A percentile compares a stretch with the other conserved stretches of the same genome.
Conservation (phyloP, 2,797 vertebrate genomes). For the Poeciliopsis paucimaculata region DNA sequence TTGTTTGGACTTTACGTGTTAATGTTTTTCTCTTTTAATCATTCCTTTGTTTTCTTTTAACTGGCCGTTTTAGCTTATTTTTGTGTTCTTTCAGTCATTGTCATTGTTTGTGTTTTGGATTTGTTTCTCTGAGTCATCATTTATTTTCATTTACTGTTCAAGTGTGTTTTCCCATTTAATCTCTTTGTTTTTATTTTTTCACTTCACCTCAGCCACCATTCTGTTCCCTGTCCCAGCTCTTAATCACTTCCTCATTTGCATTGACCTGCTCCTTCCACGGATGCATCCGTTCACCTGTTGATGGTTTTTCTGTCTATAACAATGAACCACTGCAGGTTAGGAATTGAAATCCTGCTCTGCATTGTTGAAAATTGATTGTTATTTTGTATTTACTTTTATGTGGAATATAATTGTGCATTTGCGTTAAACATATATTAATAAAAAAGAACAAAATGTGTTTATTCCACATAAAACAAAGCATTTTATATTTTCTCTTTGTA, state of each 20-base stretch:
- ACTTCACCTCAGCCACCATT: too few relatives aligned
- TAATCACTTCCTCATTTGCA: too few relatives aligned
- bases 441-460: neutral
- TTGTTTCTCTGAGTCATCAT: too few relatives aligned
- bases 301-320: neutral
- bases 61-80: too few relatives aligned
- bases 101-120: too few relatives aligned
- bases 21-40: neutral
- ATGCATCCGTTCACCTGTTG: too few relatives aligned
- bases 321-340: neutral
- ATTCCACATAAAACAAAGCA: neutral
- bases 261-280: too few relatives aligned
- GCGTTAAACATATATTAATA: neutral
- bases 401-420: neutral
- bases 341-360: neutral
- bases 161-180: too few relatives aligned
- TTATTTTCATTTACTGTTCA: too few relatives aligned
- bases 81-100: too few relatives aligned
- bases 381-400: neutral
- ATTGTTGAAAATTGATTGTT: neutral
- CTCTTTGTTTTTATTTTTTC: too few relatives aligned
- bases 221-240: too few relatives aligned
- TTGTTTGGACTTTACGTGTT: neutral
- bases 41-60: neutral
- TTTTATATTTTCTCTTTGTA: neutral